Conservation (phyloP, 2,113 vertebrate species). For the Channa maculata region DNA sequence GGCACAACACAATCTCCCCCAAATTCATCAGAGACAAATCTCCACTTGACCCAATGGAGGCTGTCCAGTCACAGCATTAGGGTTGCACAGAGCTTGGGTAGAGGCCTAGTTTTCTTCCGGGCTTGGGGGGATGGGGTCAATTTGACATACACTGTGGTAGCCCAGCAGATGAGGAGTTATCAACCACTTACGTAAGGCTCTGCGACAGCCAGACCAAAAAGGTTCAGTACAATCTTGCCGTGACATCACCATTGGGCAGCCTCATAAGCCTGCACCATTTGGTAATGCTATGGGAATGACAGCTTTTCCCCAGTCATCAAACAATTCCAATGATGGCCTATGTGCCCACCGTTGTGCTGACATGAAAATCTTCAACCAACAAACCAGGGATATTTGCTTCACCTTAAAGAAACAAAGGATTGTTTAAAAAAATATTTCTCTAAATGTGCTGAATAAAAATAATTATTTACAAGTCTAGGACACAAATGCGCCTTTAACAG, state of each 20-base stretch:
- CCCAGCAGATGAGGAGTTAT: conserved; percentile 49
- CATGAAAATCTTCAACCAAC: not conserved
- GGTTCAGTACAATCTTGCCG: not conserved
- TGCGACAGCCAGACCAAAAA: not conserved
- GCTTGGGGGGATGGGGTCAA: conserved; percentile 39
- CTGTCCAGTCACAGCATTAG: conserved; percentile 74
- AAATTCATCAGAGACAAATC: conserved; percentile 76
- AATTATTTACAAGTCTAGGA: conserved; percentile 40
- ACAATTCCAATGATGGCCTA: conserved; percentile 1
- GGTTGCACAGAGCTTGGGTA: conserved; percentile 56
- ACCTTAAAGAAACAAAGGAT: conserved; percentile 22
- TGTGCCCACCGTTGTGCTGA: not conserved
- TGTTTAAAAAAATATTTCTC: not conserved
- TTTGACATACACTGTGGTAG: conserved; percentile 26
- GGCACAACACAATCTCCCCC: conserved; percentile 61
- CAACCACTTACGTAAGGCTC: conserved; percentile 47
- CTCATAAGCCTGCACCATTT: conserved; percentile 1
- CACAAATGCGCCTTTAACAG: conserved; percentile 60
- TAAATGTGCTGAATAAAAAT: conserved; percentile 25
- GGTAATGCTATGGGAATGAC: conserved; percentile 9
- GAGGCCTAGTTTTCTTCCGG: conserved; percentile 69
- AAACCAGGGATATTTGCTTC: not conserved
- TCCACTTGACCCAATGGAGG: conserved; percentile 79
- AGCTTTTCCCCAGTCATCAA: conserved; percentile 9
- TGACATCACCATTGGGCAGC: not conserved